These are phyloP conservation scores for Pedetes capensis DNA, from an alignment of 2,113 vertebrate genomes.

Conservation along the genomic window DNA sequence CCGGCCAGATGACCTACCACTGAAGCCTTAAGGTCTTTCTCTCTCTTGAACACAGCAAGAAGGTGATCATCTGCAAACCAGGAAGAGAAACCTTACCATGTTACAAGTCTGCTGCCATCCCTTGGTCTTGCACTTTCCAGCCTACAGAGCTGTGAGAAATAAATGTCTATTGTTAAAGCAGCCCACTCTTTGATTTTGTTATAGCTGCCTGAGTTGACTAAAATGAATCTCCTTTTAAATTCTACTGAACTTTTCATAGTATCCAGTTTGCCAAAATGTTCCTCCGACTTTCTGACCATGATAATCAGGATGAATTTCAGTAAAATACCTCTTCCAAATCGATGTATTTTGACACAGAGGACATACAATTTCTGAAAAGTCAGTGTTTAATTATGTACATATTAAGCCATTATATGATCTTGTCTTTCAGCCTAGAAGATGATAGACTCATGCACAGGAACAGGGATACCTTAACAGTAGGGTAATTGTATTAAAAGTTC, in stretches of 20 bases:
- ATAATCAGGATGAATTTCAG: background rate
- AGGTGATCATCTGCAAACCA: background rate
- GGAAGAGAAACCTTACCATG: background rate
- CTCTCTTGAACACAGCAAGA: background rate
- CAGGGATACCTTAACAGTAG: background rate
- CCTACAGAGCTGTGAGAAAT: background rate
- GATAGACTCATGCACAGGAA: background rate
- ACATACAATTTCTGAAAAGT: background rate
- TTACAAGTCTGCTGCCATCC: too few species aligned
- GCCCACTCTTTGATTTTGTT: background rate
- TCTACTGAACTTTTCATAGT: background rate
- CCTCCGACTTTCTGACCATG: background rate
- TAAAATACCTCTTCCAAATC: background rate
- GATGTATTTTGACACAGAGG: background rate
- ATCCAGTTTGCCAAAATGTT: background rate
- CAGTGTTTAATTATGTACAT: too few species aligned
- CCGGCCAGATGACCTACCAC: background rate
- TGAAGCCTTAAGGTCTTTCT: background rate
- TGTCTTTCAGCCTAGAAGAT: background rate
- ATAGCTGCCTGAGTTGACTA: background rate
- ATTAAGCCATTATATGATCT: background rate
- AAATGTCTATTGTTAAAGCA: background rate
- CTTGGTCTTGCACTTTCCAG: background rate
- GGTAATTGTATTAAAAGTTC: background rate
- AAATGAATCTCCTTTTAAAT: background rate